Evolutionary conservation across 2,888 invertebrate species (phyloP), one percentile per base, ranked within the genome.

Genomic region (Polyommatus icarus): DNA sequence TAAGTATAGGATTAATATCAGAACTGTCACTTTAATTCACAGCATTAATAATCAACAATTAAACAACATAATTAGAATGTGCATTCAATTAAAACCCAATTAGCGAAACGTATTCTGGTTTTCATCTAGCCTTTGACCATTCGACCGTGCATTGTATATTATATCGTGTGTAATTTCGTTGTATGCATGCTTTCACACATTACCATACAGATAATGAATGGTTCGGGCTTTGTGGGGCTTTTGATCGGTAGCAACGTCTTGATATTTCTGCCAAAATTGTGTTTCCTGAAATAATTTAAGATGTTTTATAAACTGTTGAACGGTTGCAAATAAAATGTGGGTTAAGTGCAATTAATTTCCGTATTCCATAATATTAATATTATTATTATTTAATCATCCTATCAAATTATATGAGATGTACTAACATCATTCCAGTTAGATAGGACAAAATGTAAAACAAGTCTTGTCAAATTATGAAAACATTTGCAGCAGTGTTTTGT

Each of bases 141-240:
- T 67, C 15, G 29, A 32, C 67, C 67, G 67, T 67, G 67, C 18
- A 32, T 67, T 67, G 67, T 67, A 67, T 67, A 67, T 67, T 54
- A 50, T 75, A 54, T 75, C 75, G 20, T 29, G 1, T 75, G 75
- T 75, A 54, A 54, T 75, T 15, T 54, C 75, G 29, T 75, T 29
- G 67, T 29, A 72, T 75, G 50, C 75, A 75, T 75, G 75, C 75
- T 54, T 75, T 32, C 54, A 50, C 54, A 50, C 54, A 75, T 75
- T 75, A 75, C 54, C 75, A 75, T 75, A 75, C 8, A 54, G 1
- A 73, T 75, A 75, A 72, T 72, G 20, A 29, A 50, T 75, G 50
- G 29, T 75, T 24, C 8, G 8, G 15, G 75, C 54, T 75, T 50
- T 75, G 75, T 24, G 29, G 3, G 29, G 46, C 24, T 50, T 73